Percentiles rank a stretch among this genome's conserved stretches.
These are phyloP conservation scores for Euclidia mi DNA, from an alignment of 2,888 invertebrate genomes.

Conservation along the genomic window DNA sequence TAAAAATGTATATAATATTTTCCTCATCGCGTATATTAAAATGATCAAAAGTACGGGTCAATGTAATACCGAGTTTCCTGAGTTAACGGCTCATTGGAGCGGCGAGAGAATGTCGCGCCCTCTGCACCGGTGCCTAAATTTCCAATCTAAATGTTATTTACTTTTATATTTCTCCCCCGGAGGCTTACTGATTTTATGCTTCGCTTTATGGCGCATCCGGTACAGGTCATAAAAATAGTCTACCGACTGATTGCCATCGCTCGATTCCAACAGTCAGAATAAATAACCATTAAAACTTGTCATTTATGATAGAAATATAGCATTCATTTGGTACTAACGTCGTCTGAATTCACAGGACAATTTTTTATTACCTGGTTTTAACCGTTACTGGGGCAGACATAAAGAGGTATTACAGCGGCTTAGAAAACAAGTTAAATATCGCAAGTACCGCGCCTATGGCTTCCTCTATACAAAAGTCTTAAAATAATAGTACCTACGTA, in stretches of 20 bases:
- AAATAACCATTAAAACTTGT: constrained; percentile 83
- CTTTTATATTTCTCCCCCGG: constrained; percentile 83
- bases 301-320: constrained; percentile 71
- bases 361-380: constrained; percentile 48
- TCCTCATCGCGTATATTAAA: constrained; percentile 54
- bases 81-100: constrained; percentile 70
- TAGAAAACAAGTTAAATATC: constrained; percentile 26
- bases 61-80: constrained; percentile 60
- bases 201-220: constrained; percentile 85
- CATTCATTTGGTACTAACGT: constrained; percentile 61
- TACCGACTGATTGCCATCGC: constrained; percentile 83
- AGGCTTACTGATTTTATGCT: constrained; percentile 86
- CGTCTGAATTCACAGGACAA: constrained; percentile 46
- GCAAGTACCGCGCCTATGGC: neutral
- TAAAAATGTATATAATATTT: constrained; percentile 50
- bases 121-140: constrained; percentile 72
- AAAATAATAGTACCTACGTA: too few relatives aligned
- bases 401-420: constrained; percentile 39
- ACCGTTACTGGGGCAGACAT: constrained; percentile 28
- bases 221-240: constrained; percentile 86
- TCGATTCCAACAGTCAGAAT: constrained; percentile 76
- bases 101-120: constrained; percentile 62
- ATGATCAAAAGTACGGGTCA: constrained; percentile 69
- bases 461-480: neutral
- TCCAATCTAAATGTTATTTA: constrained; percentile 86